Conservation (phyloP, 2,888 invertebrate genomes). For the Eupsilia transversa region DNA sequence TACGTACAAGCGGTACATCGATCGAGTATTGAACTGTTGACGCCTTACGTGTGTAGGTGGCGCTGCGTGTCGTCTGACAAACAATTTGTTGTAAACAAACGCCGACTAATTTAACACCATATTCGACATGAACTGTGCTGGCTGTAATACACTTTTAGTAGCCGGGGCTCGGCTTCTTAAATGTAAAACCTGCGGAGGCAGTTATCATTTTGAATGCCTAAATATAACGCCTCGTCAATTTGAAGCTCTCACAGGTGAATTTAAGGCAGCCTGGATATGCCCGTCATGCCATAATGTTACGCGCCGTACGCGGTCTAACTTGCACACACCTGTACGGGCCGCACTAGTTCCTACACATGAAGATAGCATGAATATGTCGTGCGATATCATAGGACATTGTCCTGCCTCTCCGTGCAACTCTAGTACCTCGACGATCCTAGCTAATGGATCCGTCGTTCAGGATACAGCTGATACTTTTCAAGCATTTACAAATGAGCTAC, state of each 20-base stretch:
- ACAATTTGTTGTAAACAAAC: too few relatives aligned
- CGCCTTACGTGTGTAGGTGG: too few relatives aligned
- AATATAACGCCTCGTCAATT: not conserved
- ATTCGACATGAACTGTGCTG: not conserved
- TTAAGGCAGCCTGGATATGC: not conserved
- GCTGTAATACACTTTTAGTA: not conserved
- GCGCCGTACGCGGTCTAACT: not conserved
- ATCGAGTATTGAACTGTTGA: too few relatives aligned
- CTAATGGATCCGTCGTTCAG: not conserved
- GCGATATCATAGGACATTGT: not conserved
- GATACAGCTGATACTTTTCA: not conserved
- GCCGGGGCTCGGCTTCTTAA: not conserved
- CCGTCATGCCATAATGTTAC: not conserved
- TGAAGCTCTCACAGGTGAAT: not conserved
- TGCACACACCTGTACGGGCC: not conserved
- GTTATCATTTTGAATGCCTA: constrained; percentile 1
- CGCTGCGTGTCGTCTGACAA: too few relatives aligned
- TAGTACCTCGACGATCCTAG: too few relatives aligned
- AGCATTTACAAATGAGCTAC: not conserved
- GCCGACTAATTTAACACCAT: not conserved
- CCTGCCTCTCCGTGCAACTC: too few relatives aligned
- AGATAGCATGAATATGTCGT: not conserved
- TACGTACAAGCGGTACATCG: too few relatives aligned
- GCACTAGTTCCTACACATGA: not conserved
- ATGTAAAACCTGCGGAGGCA: not conserved